Evolutionary conservation across 2,797 vertebrate species (phyloP).

Genomic region (Florisuga fusca): DNA sequence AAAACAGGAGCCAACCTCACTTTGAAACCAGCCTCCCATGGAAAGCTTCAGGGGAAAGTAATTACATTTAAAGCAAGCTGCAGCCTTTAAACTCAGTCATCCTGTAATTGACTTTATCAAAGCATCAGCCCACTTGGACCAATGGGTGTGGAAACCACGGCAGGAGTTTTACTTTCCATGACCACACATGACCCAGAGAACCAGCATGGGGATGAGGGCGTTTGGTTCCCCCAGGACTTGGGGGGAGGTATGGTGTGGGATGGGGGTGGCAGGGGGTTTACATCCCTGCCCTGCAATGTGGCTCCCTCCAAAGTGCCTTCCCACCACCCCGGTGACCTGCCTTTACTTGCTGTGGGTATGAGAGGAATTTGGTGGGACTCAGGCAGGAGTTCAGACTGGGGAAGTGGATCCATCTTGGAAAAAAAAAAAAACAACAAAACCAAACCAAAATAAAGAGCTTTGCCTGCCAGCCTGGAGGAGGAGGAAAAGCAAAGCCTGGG

Average conservation of each 20-base stretch:
- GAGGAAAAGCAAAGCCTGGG: not conserved
- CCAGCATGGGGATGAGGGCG: accelerated
- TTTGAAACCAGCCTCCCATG: constrained; percentile 9
- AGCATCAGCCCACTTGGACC: not conserved
- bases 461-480: not conserved
- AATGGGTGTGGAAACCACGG: accelerated
- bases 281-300: not conserved
- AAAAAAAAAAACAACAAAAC: not conserved
- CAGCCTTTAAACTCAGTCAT: not conserved
- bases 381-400: not conserved
- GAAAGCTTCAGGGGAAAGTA: constrained; percentile 37
- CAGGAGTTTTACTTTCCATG: not conserved
- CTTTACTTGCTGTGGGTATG: constrained; percentile 10
- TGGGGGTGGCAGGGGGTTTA: not conserved
- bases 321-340: not conserved
- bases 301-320: not conserved
- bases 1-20: constrained; percentile 36
- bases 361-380: constrained; percentile 7
- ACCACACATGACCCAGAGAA: accelerated
- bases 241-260: accelerated
- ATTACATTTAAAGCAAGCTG: not conserved
- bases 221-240: not conserved
- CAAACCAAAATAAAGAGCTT: not conserved
- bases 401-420: not conserved
- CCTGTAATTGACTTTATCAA: not conserved